These are phyloP conservation scores for Metalampra italica DNA, from an alignment of 2,888 invertebrate species.

Conservation along the genomic window DNA sequence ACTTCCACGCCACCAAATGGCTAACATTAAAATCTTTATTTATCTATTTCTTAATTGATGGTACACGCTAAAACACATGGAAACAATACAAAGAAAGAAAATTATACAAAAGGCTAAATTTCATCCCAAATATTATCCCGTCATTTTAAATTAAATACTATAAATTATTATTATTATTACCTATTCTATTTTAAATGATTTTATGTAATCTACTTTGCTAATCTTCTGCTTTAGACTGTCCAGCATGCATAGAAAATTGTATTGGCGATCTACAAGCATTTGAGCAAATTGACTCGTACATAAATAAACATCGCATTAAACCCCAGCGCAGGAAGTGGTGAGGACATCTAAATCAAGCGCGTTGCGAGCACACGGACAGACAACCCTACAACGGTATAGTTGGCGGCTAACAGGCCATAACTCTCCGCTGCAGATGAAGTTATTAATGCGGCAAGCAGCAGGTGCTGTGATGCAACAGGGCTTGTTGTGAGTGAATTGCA, in stretches of 20 bases:
- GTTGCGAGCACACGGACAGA: slow-evolving; percentile 47
- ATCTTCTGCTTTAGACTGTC: no score
- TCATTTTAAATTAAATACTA: no score
- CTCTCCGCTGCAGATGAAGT: slow-evolving; percentile 48
- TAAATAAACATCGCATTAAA: neutral
- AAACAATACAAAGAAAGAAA: no score
- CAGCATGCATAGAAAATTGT: neutral
- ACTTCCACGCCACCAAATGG: no score
- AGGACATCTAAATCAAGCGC: slow-evolving; percentile 58
- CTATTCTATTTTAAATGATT: no score
- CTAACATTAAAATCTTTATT: no score
- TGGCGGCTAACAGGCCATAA: slow-evolving; percentile 37
- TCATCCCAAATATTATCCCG: no score
- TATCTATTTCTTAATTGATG: no score
- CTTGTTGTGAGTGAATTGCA: neutral
- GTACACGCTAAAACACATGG: no score
- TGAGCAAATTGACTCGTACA: neutral
- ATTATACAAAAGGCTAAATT: no score
- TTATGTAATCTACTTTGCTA: no score
- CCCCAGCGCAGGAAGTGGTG: slow-evolving; percentile 31
- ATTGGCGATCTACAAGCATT: neutral
- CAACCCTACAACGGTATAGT: slow-evolving; percentile 38
- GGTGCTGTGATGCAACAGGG: slow-evolving; percentile 4
- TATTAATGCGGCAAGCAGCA: slow-evolving; percentile 33
- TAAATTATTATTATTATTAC: no score